Evolutionary conservation across 2,888 invertebrate genomes (phyloP), one percentile per base, ranked within the genome.

Genomic region (Dromius quadrimaculatus): DNA sequence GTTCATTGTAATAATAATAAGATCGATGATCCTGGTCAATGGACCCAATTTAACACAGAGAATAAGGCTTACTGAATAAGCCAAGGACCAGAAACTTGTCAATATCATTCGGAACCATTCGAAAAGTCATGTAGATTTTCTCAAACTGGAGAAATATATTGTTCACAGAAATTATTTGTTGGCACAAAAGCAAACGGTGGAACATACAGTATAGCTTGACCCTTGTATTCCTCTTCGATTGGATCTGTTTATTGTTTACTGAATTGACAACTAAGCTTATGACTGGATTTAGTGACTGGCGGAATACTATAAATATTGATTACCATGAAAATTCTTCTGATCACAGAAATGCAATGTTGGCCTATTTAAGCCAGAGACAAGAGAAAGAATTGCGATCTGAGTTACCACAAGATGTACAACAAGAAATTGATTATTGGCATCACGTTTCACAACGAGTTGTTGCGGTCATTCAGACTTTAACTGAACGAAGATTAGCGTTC

Each of bases 391-490:
- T 38, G 38, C 2, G 4, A 2, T 1, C 3, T 19, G 5, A 47
- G 8, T 19, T 47, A 20, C 5, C 1, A 47, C 2, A 19, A 4
- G 2, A 47, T 19, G 0, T 6, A 9, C 9, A 54, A 23, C 13
- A 64, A 50, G 74, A 77, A 71, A 71, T 71, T 32, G 54, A 68
- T 34, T 77, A 77, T 71, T 78, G 76, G 77, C 57, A 71, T 64
- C 71, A 76, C 72, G 74, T 78, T 47, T 73, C 78, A 54, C 66
- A 71, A 50, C 65, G 77, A 59, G 74, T 79, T 62, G 74, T 77
- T 36, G 66, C 72, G 28, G 75, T 74, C 4, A 73, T 76, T 17
- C 78, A 75, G 71, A 72, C 72, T 45, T 68, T 78, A 22, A 72
- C 73, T 15, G 54, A 68, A 22, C 74, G 75, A 8, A 76, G 76